These are phyloP conservation scores for Euschistus heros DNA, from an alignment of 1,140 invertebrate genomes.

Conservation along the genomic window DNA sequence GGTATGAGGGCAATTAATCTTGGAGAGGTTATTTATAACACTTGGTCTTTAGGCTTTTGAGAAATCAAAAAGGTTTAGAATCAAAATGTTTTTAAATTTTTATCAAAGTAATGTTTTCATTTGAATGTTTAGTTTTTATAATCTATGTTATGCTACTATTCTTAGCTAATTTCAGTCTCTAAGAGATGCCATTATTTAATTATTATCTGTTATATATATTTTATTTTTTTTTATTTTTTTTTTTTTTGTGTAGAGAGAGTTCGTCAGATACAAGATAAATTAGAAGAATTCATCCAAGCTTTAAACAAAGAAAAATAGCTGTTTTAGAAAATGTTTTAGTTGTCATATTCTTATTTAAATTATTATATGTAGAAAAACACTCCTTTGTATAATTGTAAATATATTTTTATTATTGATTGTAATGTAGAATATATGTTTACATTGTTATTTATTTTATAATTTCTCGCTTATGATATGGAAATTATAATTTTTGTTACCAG, in stretches of 20 bases:
- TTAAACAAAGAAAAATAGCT: conserved; percentile 70
- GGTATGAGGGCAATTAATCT: no score
- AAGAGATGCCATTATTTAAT: no score
- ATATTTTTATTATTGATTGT: conserved; percentile 3
- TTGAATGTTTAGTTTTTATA: no score
- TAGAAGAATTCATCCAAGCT: conserved; percentile 96
- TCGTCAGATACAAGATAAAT: conserved; percentile 90
- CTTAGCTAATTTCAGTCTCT: no score
- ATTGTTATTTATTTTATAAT: not conserved
- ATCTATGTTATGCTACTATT: no score
- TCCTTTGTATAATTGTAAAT: conserved; percentile 9
- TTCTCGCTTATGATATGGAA: not conserved
- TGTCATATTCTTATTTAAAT: not conserved
- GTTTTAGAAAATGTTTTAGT: not conserved
- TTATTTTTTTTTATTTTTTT: not conserved
- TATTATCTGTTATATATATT: no score
- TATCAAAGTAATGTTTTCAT: no score
- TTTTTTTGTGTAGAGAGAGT: conserved; percentile 69
- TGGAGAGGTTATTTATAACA: no score
- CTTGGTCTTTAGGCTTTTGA: no score
- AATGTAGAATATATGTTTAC: not conserved
- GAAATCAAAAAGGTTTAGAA: no score
- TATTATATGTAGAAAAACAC: not conserved
- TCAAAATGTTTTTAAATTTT: no score
- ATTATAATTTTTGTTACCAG: no score